Percentiles rank a stretch among this genome's conserved stretches.
Conservation (phyloP, 30 jellyfish, hydroid and myxozoan species). For the Clytia hemisphaerica region DNA sequence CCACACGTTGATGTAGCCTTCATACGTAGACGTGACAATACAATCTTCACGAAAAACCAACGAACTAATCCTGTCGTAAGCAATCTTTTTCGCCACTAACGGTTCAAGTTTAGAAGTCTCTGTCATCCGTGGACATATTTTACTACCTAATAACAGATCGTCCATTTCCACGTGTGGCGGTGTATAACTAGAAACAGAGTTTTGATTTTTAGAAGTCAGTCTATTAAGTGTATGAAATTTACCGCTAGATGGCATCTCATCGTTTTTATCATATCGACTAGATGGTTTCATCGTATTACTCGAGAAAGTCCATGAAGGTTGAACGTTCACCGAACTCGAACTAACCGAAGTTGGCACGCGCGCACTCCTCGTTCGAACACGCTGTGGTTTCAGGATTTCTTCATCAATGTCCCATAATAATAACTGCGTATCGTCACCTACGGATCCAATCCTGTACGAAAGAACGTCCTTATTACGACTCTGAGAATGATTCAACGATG, state of each 20-base stretch:
- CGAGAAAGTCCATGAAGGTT: constrained; percentile 58
- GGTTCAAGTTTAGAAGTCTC: constrained; percentile 79
- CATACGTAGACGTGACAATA: constrained; percentile 74
- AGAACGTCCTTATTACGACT: constrained; percentile 15
- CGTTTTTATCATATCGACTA: not conserved
- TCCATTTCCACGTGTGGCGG: constrained; percentile 69
- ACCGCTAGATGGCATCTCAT: not conserved
- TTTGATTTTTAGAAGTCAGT: constrained; percentile 48
- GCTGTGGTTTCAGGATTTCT: constrained; percentile 78
- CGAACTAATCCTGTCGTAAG: constrained; percentile 81
- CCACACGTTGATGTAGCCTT: constrained; percentile 92
- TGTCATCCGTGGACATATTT: constrained; percentile 71
- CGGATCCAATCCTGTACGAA: constrained; percentile 89
- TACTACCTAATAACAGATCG: constrained; percentile 50
- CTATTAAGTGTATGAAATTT: constrained; percentile 51
- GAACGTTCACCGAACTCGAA: not conserved
- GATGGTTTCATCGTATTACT: constrained; percentile 6
- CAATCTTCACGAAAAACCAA: constrained; percentile 89
- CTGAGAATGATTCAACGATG: not conserved
- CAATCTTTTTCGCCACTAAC: constrained; percentile 73
- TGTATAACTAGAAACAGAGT: constrained; percentile 68
- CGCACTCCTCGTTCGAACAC: constrained; percentile 73
- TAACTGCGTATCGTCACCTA: constrained; percentile 93
- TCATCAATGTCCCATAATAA: constrained; percentile 86
- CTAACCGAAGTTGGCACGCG: constrained; percentile 50